These are phyloP conservation scores for Homalodisca vitripennis DNA, from an alignment of 1,140 invertebrate genomes.

Conservation along the genomic window DNA sequence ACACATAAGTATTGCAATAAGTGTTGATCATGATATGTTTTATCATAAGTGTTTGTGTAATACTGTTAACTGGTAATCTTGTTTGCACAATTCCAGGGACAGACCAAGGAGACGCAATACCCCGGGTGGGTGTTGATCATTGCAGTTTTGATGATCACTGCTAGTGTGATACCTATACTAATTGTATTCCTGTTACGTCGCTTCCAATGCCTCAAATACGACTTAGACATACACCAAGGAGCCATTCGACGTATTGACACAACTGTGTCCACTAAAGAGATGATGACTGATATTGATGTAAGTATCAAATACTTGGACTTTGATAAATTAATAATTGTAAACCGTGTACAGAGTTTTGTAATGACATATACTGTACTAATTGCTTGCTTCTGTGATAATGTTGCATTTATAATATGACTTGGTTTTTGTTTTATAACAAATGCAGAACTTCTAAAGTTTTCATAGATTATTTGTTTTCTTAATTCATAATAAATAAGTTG, in stretches of 20 bases:
- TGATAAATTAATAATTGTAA: not conserved
- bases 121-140: slow-evolving; percentile 84
- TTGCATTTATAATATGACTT: too few relatives aligned
- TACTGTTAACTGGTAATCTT: too few relatives aligned
- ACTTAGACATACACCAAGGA: slow-evolving; percentile 83
- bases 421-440: too few relatives aligned
- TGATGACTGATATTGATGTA: slow-evolving; percentile 88
- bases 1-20: too few relatives aligned
- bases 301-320: slow-evolving; percentile 56
- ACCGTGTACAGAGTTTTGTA: not conserved
- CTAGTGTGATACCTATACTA: slow-evolving; percentile 81
- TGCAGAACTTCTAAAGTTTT: too few relatives aligned
- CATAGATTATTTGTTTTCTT: too few relatives aligned
- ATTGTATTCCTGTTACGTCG: slow-evolving; percentile 76
- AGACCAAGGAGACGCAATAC: slow-evolving; percentile 66
- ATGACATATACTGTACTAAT: not conserved
- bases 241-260: slow-evolving; percentile 86
- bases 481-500: too few relatives aligned
- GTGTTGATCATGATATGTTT: too few relatives aligned
- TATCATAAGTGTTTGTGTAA: too few relatives aligned
- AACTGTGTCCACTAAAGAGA: slow-evolving; percentile 88
- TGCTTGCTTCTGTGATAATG: not conserved
- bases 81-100: slow-evolving; percentile 67
- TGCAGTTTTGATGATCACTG: slow-evolving; percentile 71
- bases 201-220: slow-evolving; percentile 79